Base-by-base conservation (phyloP, 1,140 invertebrate genomes). In the Drosophila pseudoananassae region DNA sequence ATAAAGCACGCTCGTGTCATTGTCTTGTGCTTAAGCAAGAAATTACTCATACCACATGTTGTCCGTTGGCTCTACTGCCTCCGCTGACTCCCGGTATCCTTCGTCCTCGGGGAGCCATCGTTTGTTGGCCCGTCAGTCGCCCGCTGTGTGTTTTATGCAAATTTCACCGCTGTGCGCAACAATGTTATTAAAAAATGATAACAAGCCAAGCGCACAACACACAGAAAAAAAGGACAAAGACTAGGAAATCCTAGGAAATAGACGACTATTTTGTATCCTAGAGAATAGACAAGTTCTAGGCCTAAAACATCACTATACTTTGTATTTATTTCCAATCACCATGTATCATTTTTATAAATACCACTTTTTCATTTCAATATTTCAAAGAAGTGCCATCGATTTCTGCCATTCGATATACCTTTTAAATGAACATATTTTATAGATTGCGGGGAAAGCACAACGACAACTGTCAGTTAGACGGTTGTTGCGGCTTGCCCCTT, bases 161-260 rank as follows among this genome's bases (percentile, higher is more conserved):
- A 88, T 88, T 72, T 63, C 61, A 76, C 72, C 64, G 74, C 83
- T 81, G 82, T 87, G 82, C 82, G 76, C 83, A 83, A 88, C 83
- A 88, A 88, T 83, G 78, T 83, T 88, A 88, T 88, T 88, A 88
- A 88, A 88, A 88, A 88, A 88, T 88, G 83, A 87, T 87, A 87
- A 87, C 83, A 87, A 87, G 82, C 81, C 73, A 82, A 76, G 59
- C 74, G 36, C 51, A 75, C 50, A 72, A 43, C 57, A 63, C 31
- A 71, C 2, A 7, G 15, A 8, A 43, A 40, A 17, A 17, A 43
- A 43, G 15, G 63, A 60, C 55, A 82, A 65, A 54, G 50, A 45
- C 43, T 49, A n/a, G 12, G 3, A 10, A 31, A 12, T 12, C 14
- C 6, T 8, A 17, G 12, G 12, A 25, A 25, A 14, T 7, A 20